These are phyloP conservation scores for Brevimyrus niger DNA, from an alignment of 2,113 vertebrate genomes.

Conservation along the genomic window DNA sequence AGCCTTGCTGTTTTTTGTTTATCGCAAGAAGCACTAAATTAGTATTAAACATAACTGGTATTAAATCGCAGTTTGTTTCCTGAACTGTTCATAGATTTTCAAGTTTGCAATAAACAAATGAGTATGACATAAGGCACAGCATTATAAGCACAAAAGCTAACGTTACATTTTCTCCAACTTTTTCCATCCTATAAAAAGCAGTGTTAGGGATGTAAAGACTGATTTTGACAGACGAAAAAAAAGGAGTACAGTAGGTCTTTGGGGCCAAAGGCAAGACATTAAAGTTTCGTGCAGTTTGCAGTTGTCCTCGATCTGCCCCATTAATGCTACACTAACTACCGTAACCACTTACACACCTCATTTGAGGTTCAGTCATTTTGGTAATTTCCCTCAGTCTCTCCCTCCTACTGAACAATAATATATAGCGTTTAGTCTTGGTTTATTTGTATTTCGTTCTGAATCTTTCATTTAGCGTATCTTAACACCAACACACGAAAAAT, in stretches of 20 bases:
- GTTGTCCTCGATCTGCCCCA: neutral
- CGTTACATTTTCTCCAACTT: neutral
- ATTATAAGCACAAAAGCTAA: neutral
- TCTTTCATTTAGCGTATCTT: neutral
- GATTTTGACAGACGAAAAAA: neutral
- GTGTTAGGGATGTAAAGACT: neutral
- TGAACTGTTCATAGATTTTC: neutral
- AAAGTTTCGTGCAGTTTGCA: neutral
- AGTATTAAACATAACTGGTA: neutral
- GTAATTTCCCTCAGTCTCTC: neutral
- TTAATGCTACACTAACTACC: neutral
- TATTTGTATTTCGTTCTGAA: neutral
- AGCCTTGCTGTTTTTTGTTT: neutral
- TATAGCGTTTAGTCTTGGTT: neutral
- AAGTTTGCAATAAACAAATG: neutral
- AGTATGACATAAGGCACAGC: neutral
- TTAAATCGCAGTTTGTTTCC: neutral
- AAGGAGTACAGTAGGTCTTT: neutral
- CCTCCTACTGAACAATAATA: neutral
- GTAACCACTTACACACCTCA: neutral
- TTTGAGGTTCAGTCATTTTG: neutral
- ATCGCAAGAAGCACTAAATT: neutral
- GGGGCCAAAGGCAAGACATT: neutral
- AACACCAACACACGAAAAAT: neutral
- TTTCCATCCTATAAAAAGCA: neutral